These are phyloP conservation scores for Pipa parva DNA, from an alignment of 2,113 vertebrate genomes.

Conservation along the genomic window DNA sequence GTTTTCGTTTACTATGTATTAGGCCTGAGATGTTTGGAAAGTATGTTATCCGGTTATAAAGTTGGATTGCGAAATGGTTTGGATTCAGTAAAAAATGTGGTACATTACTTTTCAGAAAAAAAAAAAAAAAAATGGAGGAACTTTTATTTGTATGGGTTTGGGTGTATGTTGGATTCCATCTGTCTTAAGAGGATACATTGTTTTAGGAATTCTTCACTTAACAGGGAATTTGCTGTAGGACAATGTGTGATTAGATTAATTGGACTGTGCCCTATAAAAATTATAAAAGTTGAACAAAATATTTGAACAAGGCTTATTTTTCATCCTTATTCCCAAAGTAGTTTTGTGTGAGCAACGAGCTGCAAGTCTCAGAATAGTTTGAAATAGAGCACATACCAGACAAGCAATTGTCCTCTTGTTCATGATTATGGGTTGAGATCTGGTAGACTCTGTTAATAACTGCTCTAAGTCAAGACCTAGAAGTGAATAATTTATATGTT, in stretches of 20 bases:
- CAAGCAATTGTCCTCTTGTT: not conserved
- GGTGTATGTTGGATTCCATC: not conserved
- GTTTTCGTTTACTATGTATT: slow-evolving; percentile 32
- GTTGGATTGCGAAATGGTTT: slow-evolving; percentile 27
- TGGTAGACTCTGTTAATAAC: too few species aligned
- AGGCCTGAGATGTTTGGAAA: slow-evolving; percentile 37
- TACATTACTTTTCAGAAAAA: slow-evolving; percentile 1
- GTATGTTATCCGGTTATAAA: slow-evolving; percentile 32
- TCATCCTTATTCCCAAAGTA: slow-evolving; percentile 29
- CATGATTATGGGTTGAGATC: not conserved
- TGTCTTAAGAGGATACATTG: slow-evolving; percentile 29
- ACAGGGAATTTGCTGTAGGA: slow-evolving; percentile 18
- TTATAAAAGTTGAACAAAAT: slow-evolving; percentile 23
- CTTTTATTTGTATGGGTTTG: not conserved
- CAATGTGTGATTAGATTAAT: slow-evolving; percentile 32
- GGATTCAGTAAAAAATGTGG: slow-evolving; percentile 3
- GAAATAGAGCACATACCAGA: not conserved
- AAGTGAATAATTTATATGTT: too few species aligned
- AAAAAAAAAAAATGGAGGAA: slow-evolving; percentile 5
- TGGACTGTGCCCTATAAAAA: slow-evolving; percentile 16
- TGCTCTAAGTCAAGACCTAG: too few species aligned
- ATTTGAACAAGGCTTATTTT: slow-evolving; percentile 29
- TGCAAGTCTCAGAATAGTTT: not conserved
- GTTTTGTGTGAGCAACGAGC: not conserved
- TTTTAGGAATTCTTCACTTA: slow-evolving; percentile 16